A percentile compares a stretch with the other conserved stretches of the same genome.
Evolutionary conservation across 2,113 vertebrate species (phyloP).

Genomic region (Zootoca vivipara): DNA sequence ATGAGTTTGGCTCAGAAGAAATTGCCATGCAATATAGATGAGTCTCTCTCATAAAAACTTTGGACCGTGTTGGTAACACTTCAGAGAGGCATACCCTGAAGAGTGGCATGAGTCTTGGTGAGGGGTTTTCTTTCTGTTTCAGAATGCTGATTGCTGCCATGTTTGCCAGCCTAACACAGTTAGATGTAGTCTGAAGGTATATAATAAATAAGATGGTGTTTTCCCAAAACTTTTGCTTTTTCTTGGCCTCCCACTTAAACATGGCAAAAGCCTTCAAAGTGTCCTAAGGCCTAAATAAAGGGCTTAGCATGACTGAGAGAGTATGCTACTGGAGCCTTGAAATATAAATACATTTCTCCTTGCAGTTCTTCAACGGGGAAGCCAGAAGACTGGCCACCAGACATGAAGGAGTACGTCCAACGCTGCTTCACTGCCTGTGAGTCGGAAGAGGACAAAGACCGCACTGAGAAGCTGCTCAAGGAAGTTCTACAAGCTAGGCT

Average conservation of each 20-base stretch:
- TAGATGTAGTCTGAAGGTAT: background rate
- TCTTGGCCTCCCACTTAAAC: background rate
- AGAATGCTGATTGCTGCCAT: background rate
- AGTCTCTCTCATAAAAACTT: background rate
- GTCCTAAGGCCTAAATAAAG: background rate
- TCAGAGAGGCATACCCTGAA: background rate
- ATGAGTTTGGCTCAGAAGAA: background rate
- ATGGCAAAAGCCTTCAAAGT: background rate
- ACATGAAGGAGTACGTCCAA: constrained; percentile 95
- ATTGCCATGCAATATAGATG: background rate
- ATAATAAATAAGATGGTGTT: background rate
- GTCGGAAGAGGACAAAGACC: constrained; percentile 90
- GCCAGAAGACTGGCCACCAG: constrained; percentile 91
- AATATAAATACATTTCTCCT: background rate
- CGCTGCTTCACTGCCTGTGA: constrained; percentile 93
- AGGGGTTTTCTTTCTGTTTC: too few relatives aligned
- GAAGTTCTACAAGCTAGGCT: constrained; percentile 89
- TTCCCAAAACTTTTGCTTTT: background rate
- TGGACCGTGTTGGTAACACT: background rate
- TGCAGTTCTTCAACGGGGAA: constrained; percentile 64
- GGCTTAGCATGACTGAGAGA: background rate
- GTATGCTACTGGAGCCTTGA: background rate
- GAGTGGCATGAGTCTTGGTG: background rate
- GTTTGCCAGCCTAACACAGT: background rate
- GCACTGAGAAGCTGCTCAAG: constrained; percentile 90